phyloP scores from a whole-genome alignment of 2,113 vertebrate genomes.

The Paratilapia polleni region DNA sequence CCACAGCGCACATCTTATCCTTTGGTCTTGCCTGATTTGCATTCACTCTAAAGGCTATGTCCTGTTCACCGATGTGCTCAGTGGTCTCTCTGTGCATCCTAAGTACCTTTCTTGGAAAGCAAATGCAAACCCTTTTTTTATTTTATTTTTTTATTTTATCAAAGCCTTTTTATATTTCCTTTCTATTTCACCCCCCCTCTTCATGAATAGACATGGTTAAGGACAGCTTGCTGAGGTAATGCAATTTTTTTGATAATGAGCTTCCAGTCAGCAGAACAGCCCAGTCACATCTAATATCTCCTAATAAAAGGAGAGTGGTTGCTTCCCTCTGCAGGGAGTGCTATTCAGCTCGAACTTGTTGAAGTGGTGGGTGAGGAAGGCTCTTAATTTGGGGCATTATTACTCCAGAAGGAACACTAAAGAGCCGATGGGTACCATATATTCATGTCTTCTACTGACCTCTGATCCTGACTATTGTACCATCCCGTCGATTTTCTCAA shows the following conservation, averaged over 20 bases:
- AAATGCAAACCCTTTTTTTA: constrained; percentile 13
- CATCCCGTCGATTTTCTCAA: background rate
- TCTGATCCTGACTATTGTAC: constrained; percentile 19
- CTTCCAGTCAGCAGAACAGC: constrained; percentile 43
- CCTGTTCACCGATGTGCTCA: constrained; percentile 25
- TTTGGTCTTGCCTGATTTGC: constrained; percentile 56
- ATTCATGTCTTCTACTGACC: constrained; percentile 43
- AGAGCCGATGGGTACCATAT: background rate
- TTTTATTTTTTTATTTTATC: no score
- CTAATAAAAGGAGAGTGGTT: constrained; percentile 54
- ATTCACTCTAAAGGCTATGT: constrained; percentile 41
- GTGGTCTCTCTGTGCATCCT: constrained; percentile 20
- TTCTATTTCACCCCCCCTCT: constrained; percentile 1
- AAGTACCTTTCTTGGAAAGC: constrained; percentile 29
- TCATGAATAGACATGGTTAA: constrained; percentile 6
- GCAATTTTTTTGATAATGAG: constrained; percentile 48
- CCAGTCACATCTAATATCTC: constrained; percentile 55
- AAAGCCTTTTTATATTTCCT: constrained; percentile 31
- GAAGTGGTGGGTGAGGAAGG: background rate
- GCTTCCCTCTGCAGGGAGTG: constrained; percentile 34
- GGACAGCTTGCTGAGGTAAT: constrained; percentile 43
- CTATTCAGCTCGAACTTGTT: constrained; percentile 42
- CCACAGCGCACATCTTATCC: constrained; percentile 35
- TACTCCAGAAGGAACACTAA: constrained; percentile 26
- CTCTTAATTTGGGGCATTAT: constrained; percentile 51